These are phyloP conservation scores for Poicephalus meyeri DNA, from an alignment of 2,113 vertebrate species.

Conservation along the genomic window DNA sequence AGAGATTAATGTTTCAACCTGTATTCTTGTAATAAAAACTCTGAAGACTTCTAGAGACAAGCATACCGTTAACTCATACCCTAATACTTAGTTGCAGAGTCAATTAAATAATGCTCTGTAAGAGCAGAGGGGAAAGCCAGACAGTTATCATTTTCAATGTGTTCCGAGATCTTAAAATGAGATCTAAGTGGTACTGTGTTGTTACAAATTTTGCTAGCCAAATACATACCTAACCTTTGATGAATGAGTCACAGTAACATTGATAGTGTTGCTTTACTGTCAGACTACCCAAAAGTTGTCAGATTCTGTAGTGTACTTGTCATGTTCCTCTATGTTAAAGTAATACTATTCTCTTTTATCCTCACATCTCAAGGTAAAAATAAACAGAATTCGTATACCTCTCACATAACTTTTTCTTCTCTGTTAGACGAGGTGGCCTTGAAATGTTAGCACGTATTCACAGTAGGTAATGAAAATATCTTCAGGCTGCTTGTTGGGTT, in stretches of 20 bases:
- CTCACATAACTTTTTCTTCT: not conserved
- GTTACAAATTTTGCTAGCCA: not conserved
- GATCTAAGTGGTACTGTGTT: not conserved
- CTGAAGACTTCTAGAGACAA: not conserved
- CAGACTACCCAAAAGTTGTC: not conserved
- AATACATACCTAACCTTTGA: not conserved
- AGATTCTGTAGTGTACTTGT: not conserved
- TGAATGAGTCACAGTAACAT: not conserved
- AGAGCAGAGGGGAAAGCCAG: not conserved
- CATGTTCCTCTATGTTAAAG: not conserved
- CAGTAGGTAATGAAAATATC: constrained; percentile 76
- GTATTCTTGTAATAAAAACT: not conserved
- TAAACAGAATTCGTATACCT: not conserved
- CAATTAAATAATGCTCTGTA: not conserved
- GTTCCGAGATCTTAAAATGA: not conserved
- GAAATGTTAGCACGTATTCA: not conserved
- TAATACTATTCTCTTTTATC: not conserved
- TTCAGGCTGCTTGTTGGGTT: constrained; percentile 50
- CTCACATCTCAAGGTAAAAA: not conserved
- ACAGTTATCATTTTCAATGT: not conserved
- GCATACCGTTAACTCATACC: not conserved
- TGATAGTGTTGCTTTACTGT: not conserved
- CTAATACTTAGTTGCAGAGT: not conserved
- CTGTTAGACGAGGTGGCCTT: not conserved
- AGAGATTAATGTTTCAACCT: not conserved